Evolutionary conservation across 2,113 vertebrate species (phyloP).

Genomic region (Rhabdornis inornatus): DNA sequence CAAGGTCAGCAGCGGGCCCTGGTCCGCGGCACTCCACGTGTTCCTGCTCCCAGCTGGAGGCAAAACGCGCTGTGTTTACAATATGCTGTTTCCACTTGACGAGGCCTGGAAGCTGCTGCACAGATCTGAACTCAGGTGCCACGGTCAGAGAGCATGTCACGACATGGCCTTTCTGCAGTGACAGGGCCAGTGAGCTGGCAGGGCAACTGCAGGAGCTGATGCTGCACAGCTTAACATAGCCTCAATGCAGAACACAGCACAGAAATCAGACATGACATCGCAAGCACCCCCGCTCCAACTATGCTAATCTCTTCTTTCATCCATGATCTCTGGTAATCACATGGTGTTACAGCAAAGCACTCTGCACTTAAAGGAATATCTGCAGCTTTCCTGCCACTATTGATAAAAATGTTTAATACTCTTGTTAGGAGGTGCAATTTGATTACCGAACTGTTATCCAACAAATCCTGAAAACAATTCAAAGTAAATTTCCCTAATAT

Average conservation of each 20-base stretch:
- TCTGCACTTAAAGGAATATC: conserved; percentile 42
- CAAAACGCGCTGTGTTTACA: background rate
- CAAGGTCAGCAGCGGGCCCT: background rate
- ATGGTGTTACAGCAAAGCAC: conserved; percentile 6
- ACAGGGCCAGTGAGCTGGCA: background rate
- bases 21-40: background rate
- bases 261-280: background rate
- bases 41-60: background rate
- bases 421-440: conserved; percentile 62
- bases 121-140: background rate
- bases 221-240: background rate
- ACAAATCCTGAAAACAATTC: conserved; percentile 71
- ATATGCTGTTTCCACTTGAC: conserved; percentile 32
- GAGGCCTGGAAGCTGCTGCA: background rate
- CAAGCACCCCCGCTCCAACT: background rate
- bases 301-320: background rate
- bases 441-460: conserved; percentile 68
- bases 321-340: background rate
- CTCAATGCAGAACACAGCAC: background rate
- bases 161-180: background rate
- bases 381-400: conserved; percentile 12
- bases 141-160: background rate
- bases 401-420: conserved; percentile 66
- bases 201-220: background rate
- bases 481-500: conserved; percentile 72